A percentile compares a stretch with the other conserved stretches of the same genome.
phyloP scores from a whole-genome alignment of 2,113 vertebrate species.

The Microtus montanus region DNA sequence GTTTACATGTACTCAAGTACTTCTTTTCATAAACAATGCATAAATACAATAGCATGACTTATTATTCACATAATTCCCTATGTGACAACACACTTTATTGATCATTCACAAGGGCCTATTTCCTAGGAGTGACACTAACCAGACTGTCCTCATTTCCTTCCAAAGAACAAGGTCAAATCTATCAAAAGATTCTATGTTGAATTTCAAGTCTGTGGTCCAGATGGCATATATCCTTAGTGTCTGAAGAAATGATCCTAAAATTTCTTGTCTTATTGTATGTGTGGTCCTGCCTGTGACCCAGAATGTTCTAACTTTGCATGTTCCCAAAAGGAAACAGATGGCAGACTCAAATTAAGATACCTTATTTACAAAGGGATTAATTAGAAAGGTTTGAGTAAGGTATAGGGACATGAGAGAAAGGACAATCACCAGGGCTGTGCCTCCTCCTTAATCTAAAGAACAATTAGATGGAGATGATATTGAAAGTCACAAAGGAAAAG shows the following conservation, averaged over 20 bases:
- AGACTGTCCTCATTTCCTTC: background rate
- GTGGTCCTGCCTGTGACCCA: background rate
- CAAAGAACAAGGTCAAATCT: background rate
- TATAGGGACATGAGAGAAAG: background rate
- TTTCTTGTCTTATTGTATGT: slow-evolving; percentile 25
- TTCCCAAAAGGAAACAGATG: slow-evolving; percentile 46
- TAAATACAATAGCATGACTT: background rate
- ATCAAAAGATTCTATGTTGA: background rate
- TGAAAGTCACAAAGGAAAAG: background rate
- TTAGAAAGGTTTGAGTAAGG: slow-evolving; percentile 27
- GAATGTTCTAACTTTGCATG: background rate
- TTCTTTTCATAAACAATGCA: background rate
- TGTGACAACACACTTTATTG: background rate
- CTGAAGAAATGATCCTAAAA: slow-evolving; percentile 11
- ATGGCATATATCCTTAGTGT: background rate
- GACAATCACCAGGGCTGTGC: background rate
- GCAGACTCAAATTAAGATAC: slow-evolving; percentile 52
- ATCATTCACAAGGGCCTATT: background rate
- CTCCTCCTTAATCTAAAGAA: background rate
- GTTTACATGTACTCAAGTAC: background rate
- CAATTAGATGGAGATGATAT: background rate
- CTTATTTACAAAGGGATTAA: slow-evolving; percentile 68
- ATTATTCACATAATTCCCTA: background rate
- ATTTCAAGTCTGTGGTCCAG: background rate
- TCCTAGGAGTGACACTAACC: background rate